Percentiles rank a stretch among this genome's conserved stretches.
These are phyloP conservation scores for Enteromius mattozi DNA, from an alignment of 2,797 vertebrate species.

Conservation along the genomic window DNA sequence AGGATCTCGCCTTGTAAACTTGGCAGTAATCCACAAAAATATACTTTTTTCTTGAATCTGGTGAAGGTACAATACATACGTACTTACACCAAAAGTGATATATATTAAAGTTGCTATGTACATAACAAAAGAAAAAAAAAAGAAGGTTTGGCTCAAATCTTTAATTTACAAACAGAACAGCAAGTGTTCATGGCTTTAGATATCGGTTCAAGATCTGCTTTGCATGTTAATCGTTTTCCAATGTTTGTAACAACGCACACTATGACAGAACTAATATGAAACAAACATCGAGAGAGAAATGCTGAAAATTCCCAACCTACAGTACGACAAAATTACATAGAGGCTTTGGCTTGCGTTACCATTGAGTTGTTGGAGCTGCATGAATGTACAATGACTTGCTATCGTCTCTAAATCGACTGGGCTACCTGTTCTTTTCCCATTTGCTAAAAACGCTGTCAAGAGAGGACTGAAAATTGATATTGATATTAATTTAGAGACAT, in stretches of 20 bases:
- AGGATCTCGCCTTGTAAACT: conserved; percentile 94
- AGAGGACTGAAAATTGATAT: not conserved
- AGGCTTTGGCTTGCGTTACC: conserved; percentile 99
- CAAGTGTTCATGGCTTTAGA: conserved; percentile 99
- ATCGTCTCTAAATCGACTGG: conserved; percentile 77
- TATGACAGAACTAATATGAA: conserved; percentile 79
- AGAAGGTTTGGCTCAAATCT: conserved; percentile 95
- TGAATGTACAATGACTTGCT: conserved; percentile 76
- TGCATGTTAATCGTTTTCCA: conserved; percentile 80
- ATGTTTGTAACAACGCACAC: conserved; percentile 87
- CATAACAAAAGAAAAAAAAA: conserved; percentile 76
- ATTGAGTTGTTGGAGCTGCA: conserved; percentile 94
- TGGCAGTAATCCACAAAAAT: conserved; percentile 99
- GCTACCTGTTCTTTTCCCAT: conserved; percentile 68
- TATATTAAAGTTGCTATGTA: conserved; percentile 89
- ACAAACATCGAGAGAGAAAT: conserved; percentile 77
- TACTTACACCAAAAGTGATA: conserved; percentile 93
- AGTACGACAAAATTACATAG: conserved; percentile 87
- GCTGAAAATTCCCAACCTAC: conserved; percentile 87
- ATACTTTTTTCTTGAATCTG: conserved; percentile 91
- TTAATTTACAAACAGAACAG: conserved; percentile 95
- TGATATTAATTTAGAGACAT: conserved; percentile 39
- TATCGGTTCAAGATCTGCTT: conserved; percentile 91
- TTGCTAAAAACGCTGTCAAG: conserved; percentile 27
- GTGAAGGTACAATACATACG: conserved; percentile 91